These are phyloP conservation scores for Apomyelois bistriatella DNA, from an alignment of 2,888 invertebrate genomes.

Conservation along the genomic window DNA sequence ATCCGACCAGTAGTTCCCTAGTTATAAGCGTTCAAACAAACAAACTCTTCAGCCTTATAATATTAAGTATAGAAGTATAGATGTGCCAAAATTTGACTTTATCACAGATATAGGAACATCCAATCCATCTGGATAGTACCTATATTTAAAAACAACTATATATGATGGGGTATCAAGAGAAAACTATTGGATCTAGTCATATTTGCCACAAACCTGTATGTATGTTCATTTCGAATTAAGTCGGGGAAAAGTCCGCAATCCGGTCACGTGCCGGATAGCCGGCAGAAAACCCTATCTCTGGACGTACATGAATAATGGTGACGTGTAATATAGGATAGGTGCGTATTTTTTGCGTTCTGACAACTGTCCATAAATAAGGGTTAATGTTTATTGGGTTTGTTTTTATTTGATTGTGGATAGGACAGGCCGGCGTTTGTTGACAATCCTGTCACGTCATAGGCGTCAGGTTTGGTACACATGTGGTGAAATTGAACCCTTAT, in stretches of 20 bases:
- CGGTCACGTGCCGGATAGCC: conserved; percentile 35
- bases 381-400: conserved; percentile 9
- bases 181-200: background rate
- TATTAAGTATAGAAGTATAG: too few species aligned
- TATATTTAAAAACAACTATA: too few species aligned
- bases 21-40: too few species aligned
- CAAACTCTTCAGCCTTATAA: too few species aligned
- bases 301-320: conserved; percentile 26
- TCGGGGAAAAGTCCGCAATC: conserved; percentile 32
- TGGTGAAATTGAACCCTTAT: background rate
- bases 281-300: conserved; percentile 26
- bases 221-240: conserved; percentile 29
- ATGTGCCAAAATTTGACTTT: too few species aligned
- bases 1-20: too few species aligned
- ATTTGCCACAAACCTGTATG: conserved; percentile 6
- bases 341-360: conserved; percentile 10
- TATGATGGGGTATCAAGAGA: too few species aligned
- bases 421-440: background rate
- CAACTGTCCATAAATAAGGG: conserved; percentile 9
- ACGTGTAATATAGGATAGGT: conserved; percentile 14
- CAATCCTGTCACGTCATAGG: background rate
- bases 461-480: background rate
- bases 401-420: conserved; percentile 1
- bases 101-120: too few species aligned
- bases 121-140: too few species aligned